Evolutionary conservation across 2,113 vertebrate genomes (phyloP).

Genomic region (Raja brachyura): DNA sequence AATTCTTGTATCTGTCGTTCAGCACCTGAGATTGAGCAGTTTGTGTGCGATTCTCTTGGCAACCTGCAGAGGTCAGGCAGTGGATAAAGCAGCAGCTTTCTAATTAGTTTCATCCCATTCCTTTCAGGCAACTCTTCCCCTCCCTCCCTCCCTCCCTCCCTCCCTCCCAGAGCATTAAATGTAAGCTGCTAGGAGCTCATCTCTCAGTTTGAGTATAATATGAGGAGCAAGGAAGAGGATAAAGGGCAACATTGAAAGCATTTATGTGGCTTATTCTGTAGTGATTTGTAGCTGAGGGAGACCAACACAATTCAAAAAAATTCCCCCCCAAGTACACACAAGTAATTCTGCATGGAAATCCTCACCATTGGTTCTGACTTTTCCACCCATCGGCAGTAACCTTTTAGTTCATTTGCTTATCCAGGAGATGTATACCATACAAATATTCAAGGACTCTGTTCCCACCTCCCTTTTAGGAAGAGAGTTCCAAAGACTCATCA

Average conservation of each 20-base stretch:
- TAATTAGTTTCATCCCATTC: not conserved
- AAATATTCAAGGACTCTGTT: too few species aligned
- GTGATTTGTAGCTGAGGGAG: not conserved
- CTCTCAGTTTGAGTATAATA: not conserved
- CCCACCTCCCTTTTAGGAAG: too few species aligned
- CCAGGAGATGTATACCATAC: too few species aligned
- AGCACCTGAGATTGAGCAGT: not conserved
- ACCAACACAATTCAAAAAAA: not conserved
- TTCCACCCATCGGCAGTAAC: not conserved
- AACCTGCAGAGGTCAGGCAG: constrained; percentile 30
- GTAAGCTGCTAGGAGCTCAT: not conserved
- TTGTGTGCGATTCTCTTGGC: constrained; percentile 8
- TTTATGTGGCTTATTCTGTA: not conserved
- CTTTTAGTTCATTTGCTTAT: too few species aligned
- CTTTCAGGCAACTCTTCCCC: not conserved
- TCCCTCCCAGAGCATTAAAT: too few species aligned
- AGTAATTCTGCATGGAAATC: not conserved
- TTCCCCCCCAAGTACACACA: not conserved
- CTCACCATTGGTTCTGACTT: not conserved
- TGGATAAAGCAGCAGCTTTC: not conserved
- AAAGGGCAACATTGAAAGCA: not conserved
- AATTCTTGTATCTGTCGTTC: not conserved
- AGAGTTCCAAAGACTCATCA: too few species aligned
- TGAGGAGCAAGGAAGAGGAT: not conserved
- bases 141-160: too few species aligned